Conservation (phyloP, 2,888 invertebrate species). For the Lithosia quadra region DNA sequence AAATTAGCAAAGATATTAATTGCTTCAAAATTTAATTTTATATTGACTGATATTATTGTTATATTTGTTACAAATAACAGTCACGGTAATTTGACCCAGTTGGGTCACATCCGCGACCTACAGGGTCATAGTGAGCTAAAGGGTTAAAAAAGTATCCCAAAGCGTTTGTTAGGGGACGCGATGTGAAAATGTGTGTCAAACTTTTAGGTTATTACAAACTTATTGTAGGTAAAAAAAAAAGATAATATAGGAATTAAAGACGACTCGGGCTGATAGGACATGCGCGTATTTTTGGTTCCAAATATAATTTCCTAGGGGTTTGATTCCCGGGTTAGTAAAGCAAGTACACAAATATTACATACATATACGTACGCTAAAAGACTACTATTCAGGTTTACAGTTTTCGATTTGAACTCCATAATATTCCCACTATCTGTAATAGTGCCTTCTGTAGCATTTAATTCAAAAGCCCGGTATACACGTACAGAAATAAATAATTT, state of each 20-base stretch:
- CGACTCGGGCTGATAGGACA: too few species aligned
- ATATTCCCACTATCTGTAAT: not conserved
- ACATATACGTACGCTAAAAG: not conserved
- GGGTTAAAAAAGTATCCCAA: slow-evolving; percentile 55
- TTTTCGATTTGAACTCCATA: not conserved
- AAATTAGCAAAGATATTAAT: not conserved
- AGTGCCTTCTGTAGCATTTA: not conserved
- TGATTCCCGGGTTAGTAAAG: too few species aligned
- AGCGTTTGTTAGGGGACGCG: slow-evolving; percentile 1
- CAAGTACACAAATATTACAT: too few species aligned
- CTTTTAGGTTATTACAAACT: not conserved
- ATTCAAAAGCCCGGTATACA: not conserved
- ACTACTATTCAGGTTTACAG: not conserved
- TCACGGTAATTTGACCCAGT: not conserved
- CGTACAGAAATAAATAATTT: slow-evolving; percentile 18
- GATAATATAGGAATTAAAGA: too few species aligned
- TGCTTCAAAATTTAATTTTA: not conserved
- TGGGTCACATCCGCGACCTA: slow-evolving; percentile 61
- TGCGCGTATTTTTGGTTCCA: too few species aligned
- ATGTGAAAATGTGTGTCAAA: not conserved
- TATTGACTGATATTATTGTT: not conserved
- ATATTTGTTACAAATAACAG: not conserved
- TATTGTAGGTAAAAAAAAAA: too few species aligned
- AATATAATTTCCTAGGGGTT: too few species aligned
- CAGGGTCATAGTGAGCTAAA: slow-evolving; percentile 59